phyloP scores from a whole-genome alignment of 1,140 invertebrate genomes.

The Ceratina australensis region DNA sequence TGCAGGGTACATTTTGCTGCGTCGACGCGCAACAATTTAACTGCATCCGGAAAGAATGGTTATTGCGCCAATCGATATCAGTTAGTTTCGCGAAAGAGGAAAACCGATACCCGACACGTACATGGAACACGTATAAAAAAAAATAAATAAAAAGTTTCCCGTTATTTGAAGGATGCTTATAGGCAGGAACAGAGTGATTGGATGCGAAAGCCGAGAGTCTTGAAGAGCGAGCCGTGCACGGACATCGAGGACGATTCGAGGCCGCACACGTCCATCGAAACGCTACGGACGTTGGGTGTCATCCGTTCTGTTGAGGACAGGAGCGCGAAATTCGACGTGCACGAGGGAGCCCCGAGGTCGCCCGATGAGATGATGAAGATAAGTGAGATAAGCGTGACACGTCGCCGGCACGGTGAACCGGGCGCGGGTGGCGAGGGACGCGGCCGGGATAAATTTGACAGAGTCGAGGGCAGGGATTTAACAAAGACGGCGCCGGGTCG shows the following conservation, averaged over 20 bases:
- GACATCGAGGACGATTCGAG: neutral
- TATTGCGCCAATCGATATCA: slow-evolving; percentile 12
- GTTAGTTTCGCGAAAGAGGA: neutral
- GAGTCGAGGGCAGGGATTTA: slow-evolving; percentile 20
- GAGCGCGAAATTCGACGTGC: neutral
- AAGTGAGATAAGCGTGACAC: neutral
- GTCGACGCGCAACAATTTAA: slow-evolving; percentile 5
- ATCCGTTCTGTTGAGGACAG: neutral
- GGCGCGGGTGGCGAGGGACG: neutral
- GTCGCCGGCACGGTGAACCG: neutral
- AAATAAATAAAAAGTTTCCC: neutral
- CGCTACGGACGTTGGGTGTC: no score
- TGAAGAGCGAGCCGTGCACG: neutral
- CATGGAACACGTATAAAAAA: neutral
- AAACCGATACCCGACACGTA: neutral
- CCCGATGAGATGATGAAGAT: neutral
- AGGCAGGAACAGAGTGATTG: neutral
- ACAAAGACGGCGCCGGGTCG: slow-evolving; percentile 8
- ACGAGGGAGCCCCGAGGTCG: neutral
- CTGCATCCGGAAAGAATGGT: slow-evolving; percentile 27
- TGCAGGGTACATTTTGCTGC: slow-evolving; percentile 43
- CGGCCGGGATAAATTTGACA: slow-evolving; percentile 10
- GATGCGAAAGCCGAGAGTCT: neutral
- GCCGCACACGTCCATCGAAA: no score
- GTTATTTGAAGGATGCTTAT: neutral